phyloP scores from a whole-genome alignment of 2,113 vertebrate species.

The Centropus unirufus region DNA sequence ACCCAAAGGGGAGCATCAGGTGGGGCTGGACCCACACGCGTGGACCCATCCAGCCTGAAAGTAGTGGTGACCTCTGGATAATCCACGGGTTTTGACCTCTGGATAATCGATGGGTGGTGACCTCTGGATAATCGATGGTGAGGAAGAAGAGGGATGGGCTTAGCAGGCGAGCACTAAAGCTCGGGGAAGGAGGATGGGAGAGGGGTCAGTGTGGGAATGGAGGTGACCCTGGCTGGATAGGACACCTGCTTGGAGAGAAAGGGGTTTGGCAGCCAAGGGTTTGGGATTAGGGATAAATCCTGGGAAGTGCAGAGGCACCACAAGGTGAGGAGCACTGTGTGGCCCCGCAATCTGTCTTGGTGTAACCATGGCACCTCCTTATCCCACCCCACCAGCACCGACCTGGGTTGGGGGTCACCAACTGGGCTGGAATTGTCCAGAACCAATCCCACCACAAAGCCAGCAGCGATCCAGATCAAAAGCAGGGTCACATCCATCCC shows the following conservation, averaged over 20 bases:
- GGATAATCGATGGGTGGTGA: not conserved
- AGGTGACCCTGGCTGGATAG: too few species aligned
- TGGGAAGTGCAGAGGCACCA: too few species aligned
- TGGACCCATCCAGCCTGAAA: not conserved
- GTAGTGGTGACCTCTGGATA: not conserved
- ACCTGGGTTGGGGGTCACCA: too few species aligned
- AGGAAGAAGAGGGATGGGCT: not conserved
- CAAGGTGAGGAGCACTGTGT: not conserved
- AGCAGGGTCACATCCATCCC: too few species aligned
- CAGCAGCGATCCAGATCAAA: too few species aligned
- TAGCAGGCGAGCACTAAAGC: not conserved
- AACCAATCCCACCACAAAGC: rapidly evolving
- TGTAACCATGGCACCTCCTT: rapidly evolving
- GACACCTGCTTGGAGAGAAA: rapidly evolving
- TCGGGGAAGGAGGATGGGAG: not conserved
- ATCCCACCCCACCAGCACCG: rapidly evolving
- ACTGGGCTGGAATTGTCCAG: too few species aligned
- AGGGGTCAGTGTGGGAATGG: too few species aligned
- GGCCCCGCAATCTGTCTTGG: too few species aligned
- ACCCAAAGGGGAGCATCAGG: rapidly evolving
- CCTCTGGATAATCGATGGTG: not conserved
- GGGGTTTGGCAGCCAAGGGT: rapidly evolving
- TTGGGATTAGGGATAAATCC: not conserved
- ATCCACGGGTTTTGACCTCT: not conserved
- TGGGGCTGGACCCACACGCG: too few species aligned